Evolutionary conservation across 2,888 invertebrate species (phyloP), one percentile per base, ranked within the genome.

Genomic region (Drosophila quasianomalipes): DNA sequence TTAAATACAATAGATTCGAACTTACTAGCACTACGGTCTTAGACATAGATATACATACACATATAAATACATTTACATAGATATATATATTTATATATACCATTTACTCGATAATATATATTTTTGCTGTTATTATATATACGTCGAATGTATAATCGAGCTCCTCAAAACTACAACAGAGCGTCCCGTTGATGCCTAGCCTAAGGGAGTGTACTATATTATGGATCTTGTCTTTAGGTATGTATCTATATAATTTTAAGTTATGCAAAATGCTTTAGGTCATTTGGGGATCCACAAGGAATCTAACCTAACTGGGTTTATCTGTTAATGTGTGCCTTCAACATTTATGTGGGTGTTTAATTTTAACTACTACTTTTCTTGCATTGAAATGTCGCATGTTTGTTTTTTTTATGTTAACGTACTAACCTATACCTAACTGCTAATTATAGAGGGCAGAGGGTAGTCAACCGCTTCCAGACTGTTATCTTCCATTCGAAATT

Each of bases 321-420:
- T 51, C 59, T 10, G n/a, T 49, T 33, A 35, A 52, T 67, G 66
- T 81, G 61, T 78, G 57, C 44, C 54, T 54, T 59, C 54, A 74
- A 79, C 79, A 70, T 82, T 41, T 73, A 69, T 57, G 31, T 49
- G 58, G 31, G 31, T 60, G 16, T 59, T 61, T 74, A 70, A 49
- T 54, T 67, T 70, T 62, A 76, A 74, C 76, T 70, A 61, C 81
- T 83, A 80, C 60, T 30, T 59, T 81, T 73, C 60, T 87, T 87
- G 89, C 87, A 89, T 89, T 86, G 83, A 89, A 87, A 81, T 81
- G 89, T 87, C 87, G 86, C 87, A 83, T 82, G 61, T 79, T 67
- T 76, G 28, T 58, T 76, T 77, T 22, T 73, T 61, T 57, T 37
- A 55, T 57, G 37, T 44, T 61, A 78, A 74, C 66, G 28, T 52